Conservation (phyloP, 2,113 vertebrate species). For the Mormyrus lacerda region DNA sequence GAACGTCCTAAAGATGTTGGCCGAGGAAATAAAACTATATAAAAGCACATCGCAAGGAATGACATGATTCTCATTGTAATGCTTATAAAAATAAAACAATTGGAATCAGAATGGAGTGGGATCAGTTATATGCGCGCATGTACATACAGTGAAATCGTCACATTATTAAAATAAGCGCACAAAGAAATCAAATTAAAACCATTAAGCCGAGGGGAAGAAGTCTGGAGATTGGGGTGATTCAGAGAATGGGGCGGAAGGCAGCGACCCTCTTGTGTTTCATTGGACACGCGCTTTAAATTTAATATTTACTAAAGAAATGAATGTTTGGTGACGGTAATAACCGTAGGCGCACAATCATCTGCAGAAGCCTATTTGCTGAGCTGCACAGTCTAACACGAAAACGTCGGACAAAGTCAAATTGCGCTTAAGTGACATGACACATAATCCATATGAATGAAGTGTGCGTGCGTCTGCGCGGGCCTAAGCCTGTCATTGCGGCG, state of each 20-base stretch:
- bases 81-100: not conserved
- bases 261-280: not conserved
- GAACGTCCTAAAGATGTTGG: not conserved
- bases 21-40: not conserved
- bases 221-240: not conserved
- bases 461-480: not conserved
- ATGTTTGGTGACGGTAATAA: conserved; percentile 1
- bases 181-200: not conserved
- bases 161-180: not conserved
- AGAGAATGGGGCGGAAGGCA: not conserved
- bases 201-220: not conserved
- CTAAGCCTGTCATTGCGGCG: not conserved
- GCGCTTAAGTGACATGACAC: not conserved
- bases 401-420: not conserved
- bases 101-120: not conserved
- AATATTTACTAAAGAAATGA: not conserved
- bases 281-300: conserved; percentile 3
- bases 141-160: not conserved
- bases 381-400: not conserved
- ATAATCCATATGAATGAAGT: not conserved
- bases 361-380: not conserved
- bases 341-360: not conserved
- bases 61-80: not conserved
- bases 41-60: not conserved
- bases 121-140: not conserved